Base-by-base conservation (phyloP, 1,140 invertebrate species). In the Probaryconus sp. region DNA sequence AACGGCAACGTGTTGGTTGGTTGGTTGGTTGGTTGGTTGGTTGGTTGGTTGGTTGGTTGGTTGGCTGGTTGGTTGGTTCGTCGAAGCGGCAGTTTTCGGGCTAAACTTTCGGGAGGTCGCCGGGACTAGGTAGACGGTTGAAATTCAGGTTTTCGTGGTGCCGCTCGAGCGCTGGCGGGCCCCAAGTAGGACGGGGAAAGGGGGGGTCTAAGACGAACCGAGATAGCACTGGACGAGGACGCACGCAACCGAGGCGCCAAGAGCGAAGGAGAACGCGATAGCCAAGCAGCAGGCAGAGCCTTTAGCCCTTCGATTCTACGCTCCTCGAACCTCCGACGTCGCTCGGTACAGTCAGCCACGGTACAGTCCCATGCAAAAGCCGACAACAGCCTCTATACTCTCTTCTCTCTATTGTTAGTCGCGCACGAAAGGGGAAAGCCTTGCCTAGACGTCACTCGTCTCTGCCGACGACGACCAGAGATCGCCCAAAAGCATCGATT, bases 131-230 rank as follows among this genome's bases (percentile, higher is more conserved):
- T 77, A 77, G 74, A 77, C 60, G 76, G 76, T 82, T 81, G 81
- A 82, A 83, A 82, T 82, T 83, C 82, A 82, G 82, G 82, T 83
- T 81, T 81, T 79, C 68, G 77, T 76, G 78, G 77, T 79, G 78
- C 76, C 65, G 69, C 42, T 67, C 48, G 20, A 42, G 37, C 51
- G 69, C 75, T 70, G 78, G 78, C 71, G 76, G 78, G 70, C 51
- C 77, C 48, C 47, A 30, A 16, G 67, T 37, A 37, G 37, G 60
- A 61, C 53, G 58, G 63, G 48, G 63, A 37, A 35, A 40, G 35
- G 61, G 45, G 67, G 26, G 21, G 45, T 26, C 17, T 35, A 60
- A 35, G 58, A 43, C 40, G 48, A 51, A 37, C 31, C 70, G 61
- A 61, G 58, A 55, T 56, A 64, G 68, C 26, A 31, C 37, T 37